Evolutionary conservation across 2,888 invertebrate genomes (phyloP), one percentile per base, ranked within the genome.

Genomic region (Bibio marci): DNA sequence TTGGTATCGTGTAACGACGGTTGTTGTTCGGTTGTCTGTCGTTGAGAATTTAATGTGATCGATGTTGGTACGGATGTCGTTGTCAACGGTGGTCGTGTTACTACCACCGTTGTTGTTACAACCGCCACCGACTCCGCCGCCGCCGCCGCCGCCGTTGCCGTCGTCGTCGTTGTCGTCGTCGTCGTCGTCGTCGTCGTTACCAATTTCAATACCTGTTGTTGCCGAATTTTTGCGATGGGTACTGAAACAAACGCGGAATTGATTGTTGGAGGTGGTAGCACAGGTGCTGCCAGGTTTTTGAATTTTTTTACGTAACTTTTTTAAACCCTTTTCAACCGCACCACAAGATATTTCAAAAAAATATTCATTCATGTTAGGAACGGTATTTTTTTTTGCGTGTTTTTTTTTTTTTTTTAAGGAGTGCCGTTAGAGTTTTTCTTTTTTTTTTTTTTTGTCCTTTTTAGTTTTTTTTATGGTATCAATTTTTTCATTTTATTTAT

Each of bases 301-400:
- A 18, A 17, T 33, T 33, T 33, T 33, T 33, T 33, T 33, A 19
- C 17, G 14, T 18, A 33, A 33, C 18, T 33, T 17, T n/a, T 19
- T 33, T 33, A 33, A 33, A 12, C 19, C 33, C 10, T 19, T 33
- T 14, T 31, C 31, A 14, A 31, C 31, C 31, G 13, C 31, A 17
- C 31, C 31, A 14, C 31, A 31, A 15, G 31, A 31, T 15, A 31
- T 14, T 31, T 31, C 31, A 31, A 31, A 31, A 17, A 31, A 31
- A 14, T 31, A 15, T 17, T 31, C 31, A 31, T 31, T 31, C 31
- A 31, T 31, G 31, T 31, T 31, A 31, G n/a, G n/a, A n/a, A n/a
- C n/a, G n/a, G n/a, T n/a, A n/a, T n/a, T n/a, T n/a, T n/a, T n/a
- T n/a, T n/a, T n/a, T n/a, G n/a, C n/a, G n/a, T n/a, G n/a, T n/a